phyloP scores from a whole-genome alignment of 2,888 invertebrate genomes.

The Drosophila subsilvestris region DNA sequence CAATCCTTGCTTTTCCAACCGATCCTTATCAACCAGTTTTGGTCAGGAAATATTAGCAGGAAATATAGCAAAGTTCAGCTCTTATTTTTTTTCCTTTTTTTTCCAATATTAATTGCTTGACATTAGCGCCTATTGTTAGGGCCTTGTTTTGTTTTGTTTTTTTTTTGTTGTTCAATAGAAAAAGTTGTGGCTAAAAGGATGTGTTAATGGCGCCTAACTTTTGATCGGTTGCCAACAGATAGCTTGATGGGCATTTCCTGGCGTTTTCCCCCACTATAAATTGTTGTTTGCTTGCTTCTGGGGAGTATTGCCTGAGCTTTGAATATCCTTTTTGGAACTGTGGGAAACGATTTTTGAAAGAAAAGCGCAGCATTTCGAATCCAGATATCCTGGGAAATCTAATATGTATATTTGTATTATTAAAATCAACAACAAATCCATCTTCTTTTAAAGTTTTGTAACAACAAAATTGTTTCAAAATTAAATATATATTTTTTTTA shows the following conservation, averaged over 20 bases:
- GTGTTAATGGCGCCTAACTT: conserved; percentile 70
- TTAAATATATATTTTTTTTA: no score
- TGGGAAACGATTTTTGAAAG: no score
- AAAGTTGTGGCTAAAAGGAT: conserved; percentile 47
- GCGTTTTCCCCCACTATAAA: not conserved
- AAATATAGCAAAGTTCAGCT: conserved; percentile 57
- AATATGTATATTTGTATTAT: no score
- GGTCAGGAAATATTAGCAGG: conserved; percentile 70
- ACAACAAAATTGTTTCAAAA: no score
- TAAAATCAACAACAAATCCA: no score
- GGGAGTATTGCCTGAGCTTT: not conserved
- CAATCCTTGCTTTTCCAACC: conserved; percentile 71
- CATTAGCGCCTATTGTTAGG: conserved; percentile 75
- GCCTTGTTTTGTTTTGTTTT: conserved; percentile 9
- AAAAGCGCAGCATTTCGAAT: no score
- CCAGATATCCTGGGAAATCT: no score
- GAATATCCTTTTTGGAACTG: not conserved
- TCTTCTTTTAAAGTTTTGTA: no score
- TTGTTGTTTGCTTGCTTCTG: not conserved
- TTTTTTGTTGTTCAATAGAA: not conserved
- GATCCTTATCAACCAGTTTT: conserved; percentile 56
- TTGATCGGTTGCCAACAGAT: conserved; percentile 52
- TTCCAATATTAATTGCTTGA: conserved; percentile 68
- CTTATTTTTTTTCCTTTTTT: conserved; percentile 14
- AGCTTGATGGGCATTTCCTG: conserved; percentile 21